Conservation (phyloP, 2,797 vertebrate genomes). For the Darevskia mixta region DNA sequence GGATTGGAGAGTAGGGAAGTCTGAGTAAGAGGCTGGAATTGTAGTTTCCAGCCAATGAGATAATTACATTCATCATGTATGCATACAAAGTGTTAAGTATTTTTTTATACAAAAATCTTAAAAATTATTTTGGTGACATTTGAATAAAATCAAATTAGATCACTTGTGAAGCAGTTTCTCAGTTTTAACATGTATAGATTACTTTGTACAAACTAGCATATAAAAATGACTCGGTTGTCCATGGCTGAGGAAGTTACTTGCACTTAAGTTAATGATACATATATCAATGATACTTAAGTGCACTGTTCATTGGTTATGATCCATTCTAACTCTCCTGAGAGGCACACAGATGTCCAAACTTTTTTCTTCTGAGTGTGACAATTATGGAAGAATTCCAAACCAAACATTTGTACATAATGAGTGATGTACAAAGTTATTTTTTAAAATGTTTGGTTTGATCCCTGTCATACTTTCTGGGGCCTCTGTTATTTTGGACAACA, state of each 20-base stretch:
- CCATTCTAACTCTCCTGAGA: not conserved
- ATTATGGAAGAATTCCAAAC: not conserved
- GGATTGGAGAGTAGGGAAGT: too few relatives aligned
- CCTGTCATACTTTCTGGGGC: not conserved
- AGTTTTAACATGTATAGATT: not conserved
- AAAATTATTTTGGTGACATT: not conserved
- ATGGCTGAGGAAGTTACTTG: not conserved
- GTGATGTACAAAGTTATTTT: not conserved
- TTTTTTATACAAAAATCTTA: not conserved
- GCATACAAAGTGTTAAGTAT: not conserved
- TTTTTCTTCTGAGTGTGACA: not conserved
- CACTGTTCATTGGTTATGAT: not conserved
- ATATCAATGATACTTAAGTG: not conserved
- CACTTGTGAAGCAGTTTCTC: not conserved
- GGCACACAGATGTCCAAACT: not conserved
- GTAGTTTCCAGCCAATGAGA: too few relatives aligned
- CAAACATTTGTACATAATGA: not conserved
- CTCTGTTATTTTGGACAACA: slow-evolving; percentile 36
- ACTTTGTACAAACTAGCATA: not conserved
- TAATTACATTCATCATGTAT: not conserved
- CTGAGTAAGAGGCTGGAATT: too few relatives aligned
- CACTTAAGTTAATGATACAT: too few relatives aligned
- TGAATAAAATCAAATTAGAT: not conserved
- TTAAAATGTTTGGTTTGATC: not conserved
- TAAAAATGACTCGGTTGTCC: too few relatives aligned